Conservation (phyloP, 2,797 vertebrate genomes). For the Acrossocheilus fasciatus region DNA sequence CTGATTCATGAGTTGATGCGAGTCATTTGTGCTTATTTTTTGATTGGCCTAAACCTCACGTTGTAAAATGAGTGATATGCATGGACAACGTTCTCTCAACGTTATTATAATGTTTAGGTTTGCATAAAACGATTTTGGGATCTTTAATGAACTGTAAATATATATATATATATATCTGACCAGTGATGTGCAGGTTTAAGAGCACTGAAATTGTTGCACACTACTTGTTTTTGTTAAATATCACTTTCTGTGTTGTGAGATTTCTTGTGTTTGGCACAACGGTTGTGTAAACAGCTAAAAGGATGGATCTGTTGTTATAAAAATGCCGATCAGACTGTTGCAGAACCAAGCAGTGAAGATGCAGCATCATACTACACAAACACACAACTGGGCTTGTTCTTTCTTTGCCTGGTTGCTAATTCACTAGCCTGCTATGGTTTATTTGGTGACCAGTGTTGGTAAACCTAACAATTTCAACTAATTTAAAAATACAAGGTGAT, state of each 20-base stretch:
- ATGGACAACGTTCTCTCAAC: not conserved
- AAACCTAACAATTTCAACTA: constrained; percentile 23
- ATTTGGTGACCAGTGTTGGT: constrained; percentile 33
- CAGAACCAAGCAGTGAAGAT: constrained; percentile 69
- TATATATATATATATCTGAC: not conserved
- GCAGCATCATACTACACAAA: constrained; percentile 34
- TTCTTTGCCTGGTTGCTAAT: constrained; percentile 33
- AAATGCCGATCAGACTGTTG: constrained; percentile 82
- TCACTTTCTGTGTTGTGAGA: constrained; percentile 23
- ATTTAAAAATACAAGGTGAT: constrained; percentile 57
- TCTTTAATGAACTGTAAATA: not conserved
- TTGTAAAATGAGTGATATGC: not conserved
- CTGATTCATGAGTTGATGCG: not conserved
- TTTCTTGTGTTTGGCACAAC: constrained; percentile 12
- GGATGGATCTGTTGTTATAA: constrained; percentile 54
- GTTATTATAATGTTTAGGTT: constrained; percentile 10
- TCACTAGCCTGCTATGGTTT: constrained; percentile 34
- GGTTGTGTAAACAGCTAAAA: constrained; percentile 43
- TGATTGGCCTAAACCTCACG: not conserved
- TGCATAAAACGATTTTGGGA: constrained; percentile 8
- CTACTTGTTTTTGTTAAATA: not conserved
- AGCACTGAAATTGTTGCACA: constrained; percentile 12
- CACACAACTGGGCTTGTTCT: constrained; percentile 36
- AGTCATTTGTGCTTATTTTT: constrained; percentile 40
- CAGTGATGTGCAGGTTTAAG: constrained; percentile 1